Evolutionary conservation across 2,888 invertebrate genomes (phyloP), one percentile per base, ranked within the genome.

Genomic region (Himalopsyche anomala): DNA sequence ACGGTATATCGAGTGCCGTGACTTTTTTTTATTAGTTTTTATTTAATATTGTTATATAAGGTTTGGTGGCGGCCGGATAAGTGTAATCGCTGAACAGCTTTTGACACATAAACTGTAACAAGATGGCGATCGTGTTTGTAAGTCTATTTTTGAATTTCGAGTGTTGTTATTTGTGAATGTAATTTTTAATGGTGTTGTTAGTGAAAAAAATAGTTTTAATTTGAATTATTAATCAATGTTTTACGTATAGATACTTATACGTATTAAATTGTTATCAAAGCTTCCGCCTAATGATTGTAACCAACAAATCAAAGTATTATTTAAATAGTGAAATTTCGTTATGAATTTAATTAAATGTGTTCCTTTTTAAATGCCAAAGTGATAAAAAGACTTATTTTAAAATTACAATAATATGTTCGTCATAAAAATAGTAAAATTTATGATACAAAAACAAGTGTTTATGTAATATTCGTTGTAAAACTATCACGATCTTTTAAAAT

Each of bases 101-200:
- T 19, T 62, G 82, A 55, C 45, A 28, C 40, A 45, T 19, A 42
- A 83, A 62, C 62, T 83, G 62, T 55, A 83, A 62, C 82, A 69
- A 83, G 62, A 83, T 83, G 82, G 40, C 82, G 82, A 36, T 62
- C 82, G 82, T 69, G 82, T 40, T 83, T 62, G 82, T 83, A 83
- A 83, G 82, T 83, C 69, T 62, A 28, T 56, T 83, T 83, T 83
- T 83, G 42, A 83, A 83, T 62, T 83, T 83, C 62, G 42, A 62
- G 82, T 83, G 82, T 56, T 83, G 69, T 62, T 62, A 19, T 62
- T 19, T 5, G 62, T 62, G 62, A n/a, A 15, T 51, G 0, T 51
- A 51, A 51, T 15, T 15, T 62, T 5, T 62, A 19, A 19, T 5
- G 0, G 62, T 62, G 62, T 62, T 62, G 28, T 19, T 19, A 62